phyloP scores from a whole-genome alignment of 2,797 vertebrate species.

The Lepilemur ruficaudatus region DNA sequence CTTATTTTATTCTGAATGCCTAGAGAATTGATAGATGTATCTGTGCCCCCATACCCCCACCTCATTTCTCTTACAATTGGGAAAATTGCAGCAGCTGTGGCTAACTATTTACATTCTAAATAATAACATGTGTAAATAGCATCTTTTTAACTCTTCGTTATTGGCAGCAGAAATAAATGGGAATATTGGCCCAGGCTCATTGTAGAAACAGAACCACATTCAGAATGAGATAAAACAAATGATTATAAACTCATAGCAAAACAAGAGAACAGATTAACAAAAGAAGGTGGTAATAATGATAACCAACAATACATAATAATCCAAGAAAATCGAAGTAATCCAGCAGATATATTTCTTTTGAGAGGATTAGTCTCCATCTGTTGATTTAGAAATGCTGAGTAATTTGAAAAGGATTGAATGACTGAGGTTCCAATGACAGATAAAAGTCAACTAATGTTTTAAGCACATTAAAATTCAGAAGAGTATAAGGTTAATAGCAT shows the following conservation, averaged over 20 bases:
- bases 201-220: conserved; percentile 34
- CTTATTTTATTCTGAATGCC: conserved; percentile 27
- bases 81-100: conserved; percentile 66
- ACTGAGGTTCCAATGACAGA: neutral
- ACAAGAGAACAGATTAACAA: conserved; percentile 59
- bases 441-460: conserved; percentile 25
- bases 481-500: neutral
- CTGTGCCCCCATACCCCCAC: neutral
- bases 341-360: neutral
- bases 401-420: neutral
- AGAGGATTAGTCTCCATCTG: neutral
- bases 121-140: conserved; percentile 57
- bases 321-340: neutral
- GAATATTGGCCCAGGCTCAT: conserved; percentile 43
- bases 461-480: neutral
- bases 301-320: conserved; percentile 26
- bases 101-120: conserved; percentile 66
- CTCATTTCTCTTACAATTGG: conserved; percentile 54
- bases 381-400: neutral
- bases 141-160: conserved; percentile 61
- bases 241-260: conserved; percentile 56
- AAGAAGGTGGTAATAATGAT: conserved; percentile 46
- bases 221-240: conserved; percentile 60
- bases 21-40: neutral
- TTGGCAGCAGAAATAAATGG: conserved; percentile 61